Evolutionary conservation across 2,113 vertebrate species (phyloP).

Genomic region (Calypte anna): DNA sequence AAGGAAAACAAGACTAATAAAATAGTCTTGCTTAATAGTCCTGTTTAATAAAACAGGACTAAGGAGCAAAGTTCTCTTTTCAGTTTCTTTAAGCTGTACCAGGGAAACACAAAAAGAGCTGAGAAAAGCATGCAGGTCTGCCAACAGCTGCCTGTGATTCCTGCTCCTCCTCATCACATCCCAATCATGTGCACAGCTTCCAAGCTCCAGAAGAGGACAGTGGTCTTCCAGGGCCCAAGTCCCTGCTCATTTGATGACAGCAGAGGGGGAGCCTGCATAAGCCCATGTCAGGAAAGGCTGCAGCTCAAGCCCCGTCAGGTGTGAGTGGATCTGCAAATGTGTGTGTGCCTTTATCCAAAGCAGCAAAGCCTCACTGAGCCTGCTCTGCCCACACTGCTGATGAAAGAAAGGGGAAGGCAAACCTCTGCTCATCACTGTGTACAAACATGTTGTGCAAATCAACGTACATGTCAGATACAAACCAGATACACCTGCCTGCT

Average conservation of each 20-base stretch:
- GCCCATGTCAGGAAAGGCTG: not conserved
- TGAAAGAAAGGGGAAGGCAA: not conserved
- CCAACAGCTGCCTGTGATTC: not conserved
- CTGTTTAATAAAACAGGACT: not conserved
- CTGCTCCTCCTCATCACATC: not conserved
- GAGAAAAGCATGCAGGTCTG: not conserved
- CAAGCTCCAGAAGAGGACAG: not conserved
- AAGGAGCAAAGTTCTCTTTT: not conserved
- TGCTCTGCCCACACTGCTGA: not conserved
- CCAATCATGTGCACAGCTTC: rapidly evolving
- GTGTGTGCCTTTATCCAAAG: not conserved
- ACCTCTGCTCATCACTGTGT: not conserved
- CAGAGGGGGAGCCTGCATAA: too few relatives aligned
- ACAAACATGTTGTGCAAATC: not conserved
- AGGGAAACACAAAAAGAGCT: not conserved
- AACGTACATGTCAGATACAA: not conserved
- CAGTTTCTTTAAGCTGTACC: not conserved
- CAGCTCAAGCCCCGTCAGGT: not conserved
- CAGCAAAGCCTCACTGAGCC: not conserved
- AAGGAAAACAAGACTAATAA: not conserved
- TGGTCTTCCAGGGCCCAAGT: not conserved
- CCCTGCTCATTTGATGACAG: not conserved
- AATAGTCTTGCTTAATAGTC: too few relatives aligned
- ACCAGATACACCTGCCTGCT: not conserved
- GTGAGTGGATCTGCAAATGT: not conserved